These are phyloP conservation scores for Scaptodrosophila latifasciaeformis DNA, from an alignment of 2,888 invertebrate genomes.

Conservation along the genomic window DNA sequence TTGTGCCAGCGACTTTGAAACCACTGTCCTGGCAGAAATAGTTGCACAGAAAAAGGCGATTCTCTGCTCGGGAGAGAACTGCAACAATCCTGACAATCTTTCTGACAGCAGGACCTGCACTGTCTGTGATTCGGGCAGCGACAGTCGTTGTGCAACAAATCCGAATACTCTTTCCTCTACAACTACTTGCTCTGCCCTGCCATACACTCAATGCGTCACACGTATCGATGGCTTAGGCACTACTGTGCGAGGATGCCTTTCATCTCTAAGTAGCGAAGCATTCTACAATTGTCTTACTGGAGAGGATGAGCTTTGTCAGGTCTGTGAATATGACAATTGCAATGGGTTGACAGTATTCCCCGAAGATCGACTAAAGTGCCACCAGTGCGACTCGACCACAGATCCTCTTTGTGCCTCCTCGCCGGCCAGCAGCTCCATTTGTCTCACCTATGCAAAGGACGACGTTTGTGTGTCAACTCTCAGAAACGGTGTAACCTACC, in stretches of 20 bases:
- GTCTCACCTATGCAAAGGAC: conserved; percentile 50
- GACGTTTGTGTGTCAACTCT: conserved; percentile 63
- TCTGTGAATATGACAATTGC: conserved; percentile 57
- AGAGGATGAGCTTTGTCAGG: conserved; percentile 45
- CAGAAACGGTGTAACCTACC: conserved; percentile 51
- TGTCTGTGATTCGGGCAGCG: conserved; percentile 54
- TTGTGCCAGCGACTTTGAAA: conserved; percentile 68
- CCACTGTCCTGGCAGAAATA: conserved; percentile 41
- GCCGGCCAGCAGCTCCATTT: conserved; percentile 55
- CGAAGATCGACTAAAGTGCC: conserved; percentile 49
- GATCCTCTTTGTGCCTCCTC: conserved; percentile 42
- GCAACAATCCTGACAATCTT: conserved; percentile 48
- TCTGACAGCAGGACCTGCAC: conserved; percentile 51
- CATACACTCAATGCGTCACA: conserved; percentile 66
- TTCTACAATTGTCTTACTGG: conserved; percentile 61
- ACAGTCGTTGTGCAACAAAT: conserved; percentile 66
- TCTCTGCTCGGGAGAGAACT: conserved; percentile 59
- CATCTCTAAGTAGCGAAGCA: conserved; percentile 29
- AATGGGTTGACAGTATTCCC: conserved; percentile 64
- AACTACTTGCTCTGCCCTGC: conserved; percentile 46
- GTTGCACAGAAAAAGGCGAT: conserved; percentile 53
- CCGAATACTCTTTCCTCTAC: conserved; percentile 56
- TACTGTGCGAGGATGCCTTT: conserved; percentile 66
- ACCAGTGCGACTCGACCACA: conserved; percentile 62
- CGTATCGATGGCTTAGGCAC: conserved; percentile 56